Evolutionary conservation across 2,113 vertebrate species (phyloP).

Genomic region (Oreochromis spilurus): DNA sequence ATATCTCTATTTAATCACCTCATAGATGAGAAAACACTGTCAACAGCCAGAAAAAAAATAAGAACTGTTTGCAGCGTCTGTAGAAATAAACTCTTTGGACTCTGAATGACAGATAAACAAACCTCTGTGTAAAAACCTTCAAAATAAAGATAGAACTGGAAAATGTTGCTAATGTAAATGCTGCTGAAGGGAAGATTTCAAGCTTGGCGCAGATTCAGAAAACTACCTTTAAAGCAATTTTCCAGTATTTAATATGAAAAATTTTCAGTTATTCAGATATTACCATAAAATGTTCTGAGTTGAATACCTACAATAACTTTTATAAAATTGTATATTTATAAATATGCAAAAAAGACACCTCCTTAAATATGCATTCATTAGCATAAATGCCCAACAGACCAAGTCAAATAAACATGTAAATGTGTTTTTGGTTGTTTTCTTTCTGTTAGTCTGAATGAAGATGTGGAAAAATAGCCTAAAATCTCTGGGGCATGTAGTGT

Average conservation of each 20-base stretch:
- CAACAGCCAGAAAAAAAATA: background rate
- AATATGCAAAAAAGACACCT: background rate
- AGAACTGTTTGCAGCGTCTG: background rate
- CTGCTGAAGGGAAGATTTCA: background rate
- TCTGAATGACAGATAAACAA: background rate
- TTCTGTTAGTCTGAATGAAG: background rate
- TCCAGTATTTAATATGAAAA: background rate
- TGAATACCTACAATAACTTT: background rate
- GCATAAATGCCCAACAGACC: background rate
- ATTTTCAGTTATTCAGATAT: background rate
- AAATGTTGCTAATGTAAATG: background rate
- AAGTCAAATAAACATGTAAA: background rate
- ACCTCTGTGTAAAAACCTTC: background rate
- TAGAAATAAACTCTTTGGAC: background rate
- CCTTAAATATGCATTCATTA: background rate
- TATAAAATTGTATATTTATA: background rate
- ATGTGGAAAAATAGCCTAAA: background rate
- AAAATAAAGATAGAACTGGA: background rate
- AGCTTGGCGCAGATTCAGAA: background rate
- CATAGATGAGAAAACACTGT: background rate
- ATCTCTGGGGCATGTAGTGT: background rate
- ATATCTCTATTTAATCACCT: background rate
- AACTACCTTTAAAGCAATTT: background rate
- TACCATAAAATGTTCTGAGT: background rate
- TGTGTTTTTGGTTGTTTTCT: background rate